phyloP scores from a whole-genome alignment of 2,797 vertebrate genomes.

The Ptychobarbus kaznakovi region DNA sequence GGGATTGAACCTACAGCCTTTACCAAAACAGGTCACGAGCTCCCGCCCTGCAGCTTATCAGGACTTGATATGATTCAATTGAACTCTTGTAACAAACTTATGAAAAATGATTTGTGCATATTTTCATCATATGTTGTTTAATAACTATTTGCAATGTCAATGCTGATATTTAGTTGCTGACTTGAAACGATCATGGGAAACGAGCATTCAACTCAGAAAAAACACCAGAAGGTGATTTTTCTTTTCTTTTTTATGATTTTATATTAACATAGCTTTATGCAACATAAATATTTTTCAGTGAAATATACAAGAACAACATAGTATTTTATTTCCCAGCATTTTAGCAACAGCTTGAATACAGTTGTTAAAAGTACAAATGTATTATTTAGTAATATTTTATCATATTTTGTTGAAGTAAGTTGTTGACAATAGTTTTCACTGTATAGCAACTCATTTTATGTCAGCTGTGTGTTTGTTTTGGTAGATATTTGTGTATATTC shows the following conservation, averaged over 20 bases:
- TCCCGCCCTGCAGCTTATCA: background rate
- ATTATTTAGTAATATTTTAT: background rate
- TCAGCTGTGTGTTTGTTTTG: background rate
- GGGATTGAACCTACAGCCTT: background rate
- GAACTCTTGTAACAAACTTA: background rate
- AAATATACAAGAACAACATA: background rate
- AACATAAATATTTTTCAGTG: no score
- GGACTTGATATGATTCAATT: background rate
- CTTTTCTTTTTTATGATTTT: background rate
- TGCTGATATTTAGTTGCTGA: slow-evolving; percentile 32
- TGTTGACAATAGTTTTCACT: background rate
- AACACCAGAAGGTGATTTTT: slow-evolving; percentile 65
- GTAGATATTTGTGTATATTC: background rate
- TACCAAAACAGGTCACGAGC: background rate
- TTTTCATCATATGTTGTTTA: background rate
- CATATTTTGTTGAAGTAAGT: background rate
- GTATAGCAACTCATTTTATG: background rate
- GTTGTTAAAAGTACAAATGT: background rate
- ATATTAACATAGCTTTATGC: background rate
- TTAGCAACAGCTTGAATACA: background rate
- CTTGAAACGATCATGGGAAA: slow-evolving; percentile 76
- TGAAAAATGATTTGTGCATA: background rate
- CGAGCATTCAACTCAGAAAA: slow-evolving; percentile 65
- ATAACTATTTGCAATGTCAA: slow-evolving; percentile 15
- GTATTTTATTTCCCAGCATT: background rate